Evolutionary conservation across 2,888 invertebrate genomes (phyloP).

Genomic region (Caenorhabditis macrosperma): DNA sequence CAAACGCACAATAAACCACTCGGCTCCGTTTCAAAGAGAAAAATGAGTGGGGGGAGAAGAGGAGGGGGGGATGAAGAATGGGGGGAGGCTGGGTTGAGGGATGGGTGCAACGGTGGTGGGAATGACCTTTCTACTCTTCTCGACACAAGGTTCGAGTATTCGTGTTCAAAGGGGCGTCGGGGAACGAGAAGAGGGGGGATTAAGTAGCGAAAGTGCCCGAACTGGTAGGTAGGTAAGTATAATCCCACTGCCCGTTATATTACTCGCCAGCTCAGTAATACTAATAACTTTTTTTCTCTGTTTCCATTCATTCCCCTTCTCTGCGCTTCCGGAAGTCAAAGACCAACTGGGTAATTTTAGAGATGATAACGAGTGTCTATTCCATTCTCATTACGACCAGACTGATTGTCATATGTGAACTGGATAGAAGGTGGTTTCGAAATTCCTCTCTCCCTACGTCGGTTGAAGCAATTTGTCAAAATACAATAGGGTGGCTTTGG

Average conservation of each 20-base stretch:
- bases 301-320: background rate
- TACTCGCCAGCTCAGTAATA: constrained; percentile 4
- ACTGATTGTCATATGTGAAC: constrained; percentile 6
- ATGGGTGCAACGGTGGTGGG: constrained; percentile 22
- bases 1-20: constrained; percentile 10
- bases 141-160: constrained; percentile 10
- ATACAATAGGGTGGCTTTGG: background rate
- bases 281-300: constrained; percentile 3
- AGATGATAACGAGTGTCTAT: constrained; percentile 5
- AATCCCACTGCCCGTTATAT: background rate
- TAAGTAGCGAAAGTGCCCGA: background rate
- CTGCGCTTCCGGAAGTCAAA: constrained; percentile 10
- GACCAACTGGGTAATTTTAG: constrained; percentile 6
- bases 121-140: constrained; percentile 41
- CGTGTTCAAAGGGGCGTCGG: background rate
- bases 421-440: too few relatives aligned
- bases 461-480: too few relatives aligned
- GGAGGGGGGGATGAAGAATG: constrained; percentile 30
- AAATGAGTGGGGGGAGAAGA: background rate
- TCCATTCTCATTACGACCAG: constrained; percentile 1
- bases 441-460: too few relatives aligned
- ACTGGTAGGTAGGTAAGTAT: background rate
- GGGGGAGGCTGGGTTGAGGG: constrained; percentile 15
- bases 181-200: background rate
- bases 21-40: background rate